phyloP scores from a whole-genome alignment of 1,140 invertebrate species.

The Pseudoatta argentina region DNA sequence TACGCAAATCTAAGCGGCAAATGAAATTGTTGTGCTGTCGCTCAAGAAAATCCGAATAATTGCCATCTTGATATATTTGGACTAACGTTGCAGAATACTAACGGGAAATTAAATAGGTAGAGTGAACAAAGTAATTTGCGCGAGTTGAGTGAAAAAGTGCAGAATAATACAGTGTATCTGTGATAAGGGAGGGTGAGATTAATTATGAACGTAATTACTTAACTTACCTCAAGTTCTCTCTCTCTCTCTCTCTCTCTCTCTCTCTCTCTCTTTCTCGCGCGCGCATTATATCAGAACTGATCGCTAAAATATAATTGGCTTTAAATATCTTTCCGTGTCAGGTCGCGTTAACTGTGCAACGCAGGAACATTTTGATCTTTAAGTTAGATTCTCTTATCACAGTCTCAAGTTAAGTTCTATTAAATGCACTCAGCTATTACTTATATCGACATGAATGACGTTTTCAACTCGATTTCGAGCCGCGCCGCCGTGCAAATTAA shows the following conservation, averaged over 20 bases:
- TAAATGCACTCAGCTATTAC: neutral
- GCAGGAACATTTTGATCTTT: neutral
- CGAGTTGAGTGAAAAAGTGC: neutral
- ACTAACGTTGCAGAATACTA: conserved; percentile 17
- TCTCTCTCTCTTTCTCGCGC: too few relatives aligned
- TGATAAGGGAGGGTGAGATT: neutral
- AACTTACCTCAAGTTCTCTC: neutral
- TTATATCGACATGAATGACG: neutral
- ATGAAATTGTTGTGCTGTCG: conserved; percentile 13
- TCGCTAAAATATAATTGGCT: conserved; percentile 16
- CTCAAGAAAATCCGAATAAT: conserved; percentile 20
- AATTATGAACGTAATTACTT: conserved; percentile 3
- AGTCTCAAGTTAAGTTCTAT: neutral
- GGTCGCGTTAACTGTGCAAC: neutral
- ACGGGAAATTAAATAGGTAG: neutral
- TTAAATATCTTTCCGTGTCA: conserved; percentile 2
- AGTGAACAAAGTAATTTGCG: neutral
- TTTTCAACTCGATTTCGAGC: neutral
- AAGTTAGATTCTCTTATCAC: neutral
- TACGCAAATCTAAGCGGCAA: conserved; percentile 18
- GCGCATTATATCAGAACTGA: conserved; percentile 3
- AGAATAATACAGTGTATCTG: neutral
- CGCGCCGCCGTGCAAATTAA: neutral
- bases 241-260: too few relatives aligned
- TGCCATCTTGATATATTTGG: conserved; percentile 14